Base-by-base conservation (phyloP, 2,113 vertebrate species). In the Scopus umbretta region DNA sequence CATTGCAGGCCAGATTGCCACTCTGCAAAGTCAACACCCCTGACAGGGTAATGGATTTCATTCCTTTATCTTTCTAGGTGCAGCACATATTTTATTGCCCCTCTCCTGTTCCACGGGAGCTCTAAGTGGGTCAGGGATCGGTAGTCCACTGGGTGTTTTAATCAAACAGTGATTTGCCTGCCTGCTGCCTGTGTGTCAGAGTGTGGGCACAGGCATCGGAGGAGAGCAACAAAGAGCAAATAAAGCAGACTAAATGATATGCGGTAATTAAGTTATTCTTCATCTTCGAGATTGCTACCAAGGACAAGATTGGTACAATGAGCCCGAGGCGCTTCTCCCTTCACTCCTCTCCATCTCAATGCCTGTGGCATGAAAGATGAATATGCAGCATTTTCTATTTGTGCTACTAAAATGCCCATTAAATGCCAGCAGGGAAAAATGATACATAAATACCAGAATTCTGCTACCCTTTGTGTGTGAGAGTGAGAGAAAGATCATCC, bases 251-350 rank as follows among this genome's bases (percentile, higher is more conserved):
- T 1, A 36, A 95, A 90, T 74, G 92, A 94, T 80, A 70, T 6
- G 88, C 18, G 15, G 80, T 96, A 96, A 96, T 96, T 90, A 96
- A 96, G 92, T 89, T 96, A 93, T 96, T 91, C 93, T 92, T 96
- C 95, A 97, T 96, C 93, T 91, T 72, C 0, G 38, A 85, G 85
- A 93, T 92, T 34, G 50, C 82, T 94, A 88, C 90, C 0, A 56
- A 97, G 90, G 91, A 96, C 25, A 38, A 89, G 95, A 92, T 88
- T 67, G 94, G 74, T 92, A 94, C 92, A 87, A 92, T 2, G 30
- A 96, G 94, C 92, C 88, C 0, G 6, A 87, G 95, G 94, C 62
- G 0, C 92, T 93, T 93, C 92, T 97, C 85, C 86, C 58, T 68
- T 89, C 85, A 59, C 61, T 94, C 67, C 80, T 94, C 96, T 96